Base-by-base conservation (phyloP, 2,888 invertebrate genomes). In the Chaetogeoica ovagalla region DNA sequence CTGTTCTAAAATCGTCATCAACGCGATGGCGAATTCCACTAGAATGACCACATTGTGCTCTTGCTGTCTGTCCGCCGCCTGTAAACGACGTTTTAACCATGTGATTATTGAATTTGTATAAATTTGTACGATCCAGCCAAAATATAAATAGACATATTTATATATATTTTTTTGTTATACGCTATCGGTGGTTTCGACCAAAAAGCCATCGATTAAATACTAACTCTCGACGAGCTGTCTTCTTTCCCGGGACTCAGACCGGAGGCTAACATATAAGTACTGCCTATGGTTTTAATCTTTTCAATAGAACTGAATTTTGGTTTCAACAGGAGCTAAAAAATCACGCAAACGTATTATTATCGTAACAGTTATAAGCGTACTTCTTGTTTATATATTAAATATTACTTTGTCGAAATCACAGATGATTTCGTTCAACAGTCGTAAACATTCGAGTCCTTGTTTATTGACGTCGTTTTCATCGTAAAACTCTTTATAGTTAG, bases 271-370 rank as follows among this genome's bases (percentile, higher is more conserved):
- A 98, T 98, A 85, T 98, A 98, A 0, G 98, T 98, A 86, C 96
- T 97, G 19, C 97, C 97, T 82, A 98, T 98, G 0, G 98, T 98
- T 87, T 98, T 98, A 77, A 98, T 98, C 87, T 98, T 98, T 87
- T 98, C 98, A 84, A 98, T 96, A 83, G 94, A 92, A 85, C 96
- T 96, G 87, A 94, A 98, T 85, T 97, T 97, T 0, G 96, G 95
- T 85, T 97, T 97, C 69, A 95, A 88, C 55, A 98, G 88, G 59
- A 98, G 87, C 94, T 94, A 88, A 60, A 88, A 6, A 87, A 81
- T 71, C 68, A 70, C 57, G 81, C 63, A 66, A 63, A 81, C 81
- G 62, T 70, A 77, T 62, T 43, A 30, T 48, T 23, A 72, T 57
- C 39, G 30, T 4, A 30, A 43, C 7, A 6, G 39, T 39, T 43